Conservation (phyloP, 1,140 invertebrate species). For the Diplogasteroides magnus region DNA sequence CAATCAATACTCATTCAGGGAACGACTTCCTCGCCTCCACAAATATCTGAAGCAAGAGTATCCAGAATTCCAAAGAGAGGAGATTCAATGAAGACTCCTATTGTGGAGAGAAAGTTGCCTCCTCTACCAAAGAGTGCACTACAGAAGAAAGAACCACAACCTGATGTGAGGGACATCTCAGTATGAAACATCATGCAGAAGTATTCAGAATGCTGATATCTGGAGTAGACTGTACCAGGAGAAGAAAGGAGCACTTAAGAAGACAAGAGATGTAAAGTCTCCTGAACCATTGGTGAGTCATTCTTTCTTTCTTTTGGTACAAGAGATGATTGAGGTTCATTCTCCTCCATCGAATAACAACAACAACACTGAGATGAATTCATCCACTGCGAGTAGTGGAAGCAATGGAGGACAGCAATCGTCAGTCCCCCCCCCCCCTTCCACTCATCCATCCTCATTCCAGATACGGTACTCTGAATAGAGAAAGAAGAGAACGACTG, state of each 20-base stretch:
- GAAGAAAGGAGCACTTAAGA: constrained; percentile 25
- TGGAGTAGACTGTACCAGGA: constrained; percentile 30
- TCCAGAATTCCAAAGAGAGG: constrained; percentile 26
- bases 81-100: constrained; percentile 27
- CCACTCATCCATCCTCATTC: too few species aligned
- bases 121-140: constrained; percentile 11
- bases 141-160: not conserved
- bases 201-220: constrained; percentile 20
- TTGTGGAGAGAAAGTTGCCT: constrained; percentile 25
- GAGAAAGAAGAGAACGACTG: constrained; percentile 20
- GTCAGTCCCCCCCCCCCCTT: not conserved
- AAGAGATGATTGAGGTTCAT: not conserved
- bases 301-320: not conserved
- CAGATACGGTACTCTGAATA: constrained; percentile 23
- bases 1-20: not conserved
- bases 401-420: too few species aligned
- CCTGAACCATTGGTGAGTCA: constrained; percentile 1
- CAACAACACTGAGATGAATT: not conserved
- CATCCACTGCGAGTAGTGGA: not conserved
- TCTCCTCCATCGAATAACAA: not conserved
- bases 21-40: constrained; percentile 2
- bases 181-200: not conserved
- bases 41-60: constrained; percentile 25
- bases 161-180: not conserved
- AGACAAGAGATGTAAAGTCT: constrained; percentile 17